These are phyloP conservation scores for Melanotaenia nigrans DNA, from an alignment of 2,797 vertebrate species.

Conservation along the genomic window DNA sequence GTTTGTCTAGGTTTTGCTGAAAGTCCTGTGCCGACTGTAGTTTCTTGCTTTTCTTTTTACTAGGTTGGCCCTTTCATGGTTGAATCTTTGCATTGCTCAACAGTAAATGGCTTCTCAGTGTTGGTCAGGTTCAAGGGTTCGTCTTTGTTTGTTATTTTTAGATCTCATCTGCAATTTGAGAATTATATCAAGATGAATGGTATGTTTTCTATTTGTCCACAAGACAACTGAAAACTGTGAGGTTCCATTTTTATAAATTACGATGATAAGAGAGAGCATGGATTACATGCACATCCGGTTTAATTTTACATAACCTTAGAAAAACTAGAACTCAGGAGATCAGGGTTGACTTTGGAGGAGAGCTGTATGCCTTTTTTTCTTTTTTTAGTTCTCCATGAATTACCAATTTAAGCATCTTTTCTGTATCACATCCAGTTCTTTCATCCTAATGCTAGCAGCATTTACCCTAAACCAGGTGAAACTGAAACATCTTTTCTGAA, in stretches of 20 bases:
- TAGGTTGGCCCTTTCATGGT: neutral
- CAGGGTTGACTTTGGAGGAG: neutral
- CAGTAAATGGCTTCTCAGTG: neutral
- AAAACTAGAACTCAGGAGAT: neutral
- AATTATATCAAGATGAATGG: neutral
- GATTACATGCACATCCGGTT: neutral
- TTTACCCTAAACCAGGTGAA: neutral
- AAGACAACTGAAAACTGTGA: neutral
- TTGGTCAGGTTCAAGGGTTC: neutral
- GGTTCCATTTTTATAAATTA: too few species aligned
- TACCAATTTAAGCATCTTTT: neutral
- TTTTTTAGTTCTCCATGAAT: too few species aligned
- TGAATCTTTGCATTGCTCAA: neutral
- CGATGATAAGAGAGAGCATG: too few species aligned
- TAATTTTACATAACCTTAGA: neutral
- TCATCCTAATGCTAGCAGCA: neutral
- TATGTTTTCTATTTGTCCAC: neutral
- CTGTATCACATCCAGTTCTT: neutral
- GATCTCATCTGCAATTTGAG: too few species aligned
- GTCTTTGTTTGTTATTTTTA: neutral
- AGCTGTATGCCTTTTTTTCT: too few species aligned
- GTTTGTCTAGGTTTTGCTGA: neutral
- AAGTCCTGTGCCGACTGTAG: too few species aligned
- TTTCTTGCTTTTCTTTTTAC: too few species aligned
- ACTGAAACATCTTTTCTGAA: neutral